Evolutionary conservation across 37 sponge, comb jelly and placozoan genomes (phyloP).

Genomic region (Haliclona indistincta): DNA sequence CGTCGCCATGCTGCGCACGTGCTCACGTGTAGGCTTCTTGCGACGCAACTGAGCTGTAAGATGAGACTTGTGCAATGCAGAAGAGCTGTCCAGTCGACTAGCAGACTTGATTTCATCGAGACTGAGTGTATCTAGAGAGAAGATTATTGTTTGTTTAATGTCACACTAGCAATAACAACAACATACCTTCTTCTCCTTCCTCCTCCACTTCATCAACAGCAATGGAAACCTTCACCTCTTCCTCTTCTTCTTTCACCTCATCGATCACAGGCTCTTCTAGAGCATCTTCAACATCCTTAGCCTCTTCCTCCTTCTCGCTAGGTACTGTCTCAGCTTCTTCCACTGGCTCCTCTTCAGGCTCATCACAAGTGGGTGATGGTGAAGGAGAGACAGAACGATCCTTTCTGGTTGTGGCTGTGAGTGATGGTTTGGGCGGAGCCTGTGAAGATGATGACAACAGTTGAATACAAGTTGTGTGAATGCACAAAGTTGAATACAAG

Average conservation of each 20-base stretch:
- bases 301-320: conserved; percentile 9
- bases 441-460: too few species aligned
- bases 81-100: conserved; percentile 27
- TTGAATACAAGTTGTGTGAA: too few species aligned
- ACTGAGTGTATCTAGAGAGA: neutral
- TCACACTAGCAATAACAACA: neutral
- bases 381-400: too few species aligned
- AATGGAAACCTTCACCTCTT: neutral
- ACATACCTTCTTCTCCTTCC: neutral
- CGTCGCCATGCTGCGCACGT: conserved; percentile 25
- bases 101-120: conserved; percentile 3
- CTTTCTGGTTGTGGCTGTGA: too few species aligned
- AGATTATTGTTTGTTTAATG: neutral
- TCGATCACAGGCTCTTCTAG: neutral
- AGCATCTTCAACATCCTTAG: neutral
- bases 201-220: conserved; percentile 2
- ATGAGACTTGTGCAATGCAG: conserved; percentile 20
- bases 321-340: too few species aligned
- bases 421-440: too few species aligned
- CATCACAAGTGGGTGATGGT: too few species aligned
- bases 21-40: conserved; percentile 37
- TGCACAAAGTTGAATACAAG: too few species aligned
- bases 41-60: conserved; percentile 6
- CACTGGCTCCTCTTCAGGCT: too few species aligned
- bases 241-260: neutral